Percentiles rank a stretch among this genome's conserved stretches.
Conservation (phyloP, 2,113 vertebrate genomes). For the Rhodinocichla rosea region DNA sequence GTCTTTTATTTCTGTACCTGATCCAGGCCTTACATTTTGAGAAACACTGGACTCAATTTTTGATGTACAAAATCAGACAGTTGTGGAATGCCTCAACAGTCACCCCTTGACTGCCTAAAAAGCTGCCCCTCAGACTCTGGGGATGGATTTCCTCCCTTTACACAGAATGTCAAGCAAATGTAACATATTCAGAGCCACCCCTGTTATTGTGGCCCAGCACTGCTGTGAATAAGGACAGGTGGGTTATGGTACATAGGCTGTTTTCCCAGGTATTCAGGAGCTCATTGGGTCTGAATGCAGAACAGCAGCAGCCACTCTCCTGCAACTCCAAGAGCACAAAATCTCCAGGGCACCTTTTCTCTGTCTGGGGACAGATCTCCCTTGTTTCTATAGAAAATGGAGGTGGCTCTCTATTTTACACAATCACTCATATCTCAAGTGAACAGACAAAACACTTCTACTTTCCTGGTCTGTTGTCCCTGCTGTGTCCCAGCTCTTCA, state of each 20-base stretch:
- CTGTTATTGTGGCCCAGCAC: not conserved
- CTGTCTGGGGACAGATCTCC: not conserved
- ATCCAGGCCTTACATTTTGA: not conserved
- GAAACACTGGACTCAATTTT: not conserved
- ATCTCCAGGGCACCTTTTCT: not conserved
- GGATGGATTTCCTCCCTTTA: not conserved
- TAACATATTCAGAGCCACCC: not conserved
- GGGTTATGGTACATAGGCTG: accelerated
- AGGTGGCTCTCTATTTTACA: not conserved
- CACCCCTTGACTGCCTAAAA: not conserved
- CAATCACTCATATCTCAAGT: not conserved
- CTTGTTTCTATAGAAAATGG: not conserved
- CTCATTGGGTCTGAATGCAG: not conserved
- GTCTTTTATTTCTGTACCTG: not conserved
- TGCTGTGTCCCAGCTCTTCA: not conserved
- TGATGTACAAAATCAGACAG: not conserved
- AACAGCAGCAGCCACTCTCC: not conserved
- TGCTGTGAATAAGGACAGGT: not conserved
- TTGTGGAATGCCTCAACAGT: not conserved
- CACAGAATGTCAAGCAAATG: not conserved
- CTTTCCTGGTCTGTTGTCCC: not conserved
- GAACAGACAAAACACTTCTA: not conserved
- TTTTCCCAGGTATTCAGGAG: not conserved
- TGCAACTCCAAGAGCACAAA: not conserved
- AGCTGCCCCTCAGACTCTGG: not conserved